A percentile compares a stretch with the other conserved stretches of the same genome.
Conservation (phyloP, 2,888 invertebrate species). For the Metalampra italica region DNA sequence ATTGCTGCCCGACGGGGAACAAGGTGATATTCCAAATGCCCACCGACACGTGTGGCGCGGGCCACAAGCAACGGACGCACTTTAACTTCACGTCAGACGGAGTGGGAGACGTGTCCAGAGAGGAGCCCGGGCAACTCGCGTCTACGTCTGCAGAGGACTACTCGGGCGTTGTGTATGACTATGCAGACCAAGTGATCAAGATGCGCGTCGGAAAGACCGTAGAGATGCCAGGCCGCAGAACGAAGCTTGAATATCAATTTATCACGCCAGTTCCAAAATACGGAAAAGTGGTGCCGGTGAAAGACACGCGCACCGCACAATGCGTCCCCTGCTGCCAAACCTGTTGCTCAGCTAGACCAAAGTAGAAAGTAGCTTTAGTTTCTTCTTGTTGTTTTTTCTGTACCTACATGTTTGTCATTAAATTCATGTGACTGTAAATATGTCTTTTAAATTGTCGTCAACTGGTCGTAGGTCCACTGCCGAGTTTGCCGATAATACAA, state of each 20-base stretch:
- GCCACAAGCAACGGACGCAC: constrained; percentile 62
- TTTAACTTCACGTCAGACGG: constrained; percentile 65
- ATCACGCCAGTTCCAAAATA: constrained; percentile 48
- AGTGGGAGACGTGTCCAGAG: constrained; percentile 58
- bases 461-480: constrained; percentile 61
- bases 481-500: constrained; percentile 47
- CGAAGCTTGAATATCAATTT: constrained; percentile 65
- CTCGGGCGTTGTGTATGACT: constrained; percentile 59
- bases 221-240: constrained; percentile 61
- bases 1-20: constrained; percentile 73
- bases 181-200: constrained; percentile 59
- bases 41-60: constrained; percentile 52
- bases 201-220: constrained; percentile 56
- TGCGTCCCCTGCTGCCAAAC: constrained; percentile 40
- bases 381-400: neutral
- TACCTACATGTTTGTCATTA: no score
- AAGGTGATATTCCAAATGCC: constrained; percentile 71
- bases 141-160: constrained; percentile 45
- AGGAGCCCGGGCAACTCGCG: constrained; percentile 55
- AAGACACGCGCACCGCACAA: constrained; percentile 58
- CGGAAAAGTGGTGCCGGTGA: constrained; percentile 45
- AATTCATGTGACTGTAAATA: no score
- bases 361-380: constrained; percentile 11
- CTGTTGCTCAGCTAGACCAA: constrained; percentile 30
- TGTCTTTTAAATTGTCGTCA: constrained; percentile 27